These are phyloP conservation scores for Pyrrhia umbra DNA, from an alignment of 2,888 invertebrate species.

Conservation along the genomic window DNA sequence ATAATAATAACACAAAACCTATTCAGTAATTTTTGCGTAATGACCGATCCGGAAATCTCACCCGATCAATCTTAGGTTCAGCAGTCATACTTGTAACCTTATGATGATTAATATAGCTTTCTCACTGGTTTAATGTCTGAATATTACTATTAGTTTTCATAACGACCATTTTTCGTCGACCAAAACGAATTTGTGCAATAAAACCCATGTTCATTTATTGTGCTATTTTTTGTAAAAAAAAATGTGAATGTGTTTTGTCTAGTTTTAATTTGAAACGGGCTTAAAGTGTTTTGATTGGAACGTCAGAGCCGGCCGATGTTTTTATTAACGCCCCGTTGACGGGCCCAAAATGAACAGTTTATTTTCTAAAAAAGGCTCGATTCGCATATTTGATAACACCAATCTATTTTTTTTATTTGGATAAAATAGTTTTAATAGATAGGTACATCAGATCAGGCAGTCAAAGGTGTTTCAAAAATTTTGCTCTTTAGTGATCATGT, in stretches of 20 bases:
- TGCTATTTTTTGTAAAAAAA: neutral
- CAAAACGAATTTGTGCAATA: neutral
- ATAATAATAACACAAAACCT: too few relatives aligned
- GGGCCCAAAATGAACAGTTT: constrained; percentile 7
- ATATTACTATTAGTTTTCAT: neutral
- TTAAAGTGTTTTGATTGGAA: constrained; percentile 28
- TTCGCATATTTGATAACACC: neutral
- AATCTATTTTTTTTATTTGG: constrained; percentile 7
- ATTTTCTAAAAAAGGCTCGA: neutral
- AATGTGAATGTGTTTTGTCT: constrained; percentile 39
- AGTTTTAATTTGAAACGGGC: constrained; percentile 53
- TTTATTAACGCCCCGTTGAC: constrained; percentile 2
- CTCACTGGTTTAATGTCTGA: neutral
- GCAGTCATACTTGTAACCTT: too few relatives aligned
- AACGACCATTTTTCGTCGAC: neutral
- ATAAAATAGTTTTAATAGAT: neutral
- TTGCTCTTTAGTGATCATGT: too few relatives aligned
- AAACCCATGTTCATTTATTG: neutral
- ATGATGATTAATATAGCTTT: too few relatives aligned
- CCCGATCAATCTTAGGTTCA: too few relatives aligned
- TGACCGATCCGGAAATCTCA: too few relatives aligned
- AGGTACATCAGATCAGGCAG: too few relatives aligned
- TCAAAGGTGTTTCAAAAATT: too few relatives aligned
- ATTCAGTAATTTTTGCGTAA: too few relatives aligned
- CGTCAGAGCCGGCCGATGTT: constrained; percentile 1